A percentile compares a stretch with the other conserved stretches of the same genome.
Evolutionary conservation across 1,140 invertebrate genomes (phyloP).

Genomic region (Drosophila varians): DNA sequence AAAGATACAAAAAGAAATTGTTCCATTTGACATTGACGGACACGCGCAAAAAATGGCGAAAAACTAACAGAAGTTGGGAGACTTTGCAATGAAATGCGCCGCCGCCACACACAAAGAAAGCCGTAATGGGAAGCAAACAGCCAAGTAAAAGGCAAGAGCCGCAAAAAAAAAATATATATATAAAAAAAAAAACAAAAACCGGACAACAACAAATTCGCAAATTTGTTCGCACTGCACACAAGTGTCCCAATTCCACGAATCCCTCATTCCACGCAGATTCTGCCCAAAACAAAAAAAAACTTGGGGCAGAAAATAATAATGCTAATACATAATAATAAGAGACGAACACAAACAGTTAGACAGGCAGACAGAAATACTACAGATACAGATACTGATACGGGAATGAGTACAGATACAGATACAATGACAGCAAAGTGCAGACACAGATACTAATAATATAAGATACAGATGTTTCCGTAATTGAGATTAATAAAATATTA

Average conservation of each 20-base stretch:
- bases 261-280: slow-evolving; percentile 79
- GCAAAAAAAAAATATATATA: slow-evolving; percentile 27
- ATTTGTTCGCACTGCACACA: slow-evolving; percentile 76
- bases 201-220: slow-evolving; percentile 25
- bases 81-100: slow-evolving; percentile 50
- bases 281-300: slow-evolving; percentile 7
- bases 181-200: neutral
- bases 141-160: slow-evolving; percentile 11
- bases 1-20: slow-evolving; percentile 34
- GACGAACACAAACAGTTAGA: slow-evolving; percentile 47
- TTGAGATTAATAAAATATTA: neutral
- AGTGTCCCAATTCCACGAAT: slow-evolving; percentile 83
- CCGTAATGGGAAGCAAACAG: slow-evolving; percentile 21
- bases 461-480: neutral
- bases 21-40: slow-evolving; percentile 66
- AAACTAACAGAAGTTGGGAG: slow-evolving; percentile 31
- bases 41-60: slow-evolving; percentile 39
- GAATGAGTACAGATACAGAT: slow-evolving; percentile 14
- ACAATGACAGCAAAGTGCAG: slow-evolving; percentile 7
- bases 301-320: slow-evolving; percentile 66
- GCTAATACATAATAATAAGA: slow-evolving; percentile 78
- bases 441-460: neutral
- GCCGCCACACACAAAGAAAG: slow-evolving; percentile 23
- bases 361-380: neutral
- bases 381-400: slow-evolving; percentile 36